Base-by-base conservation (phyloP, 1,140 invertebrate species). In the Bombus terrestris region DNA sequence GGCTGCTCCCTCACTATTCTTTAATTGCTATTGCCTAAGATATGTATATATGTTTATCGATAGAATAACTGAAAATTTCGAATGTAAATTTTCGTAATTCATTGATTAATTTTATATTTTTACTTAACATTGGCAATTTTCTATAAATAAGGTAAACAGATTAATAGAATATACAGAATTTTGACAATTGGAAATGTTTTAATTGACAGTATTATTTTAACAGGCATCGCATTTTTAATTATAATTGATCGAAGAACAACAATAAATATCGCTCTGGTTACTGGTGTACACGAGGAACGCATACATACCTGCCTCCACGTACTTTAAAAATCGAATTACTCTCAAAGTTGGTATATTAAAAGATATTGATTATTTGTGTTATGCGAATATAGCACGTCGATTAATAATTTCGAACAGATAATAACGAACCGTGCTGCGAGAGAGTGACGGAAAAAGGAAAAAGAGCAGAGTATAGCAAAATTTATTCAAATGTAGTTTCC, bases 401-500 rank as follows among this genome's bases (percentile, higher is more conserved):
- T 43, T 62, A 43, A 43, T 81, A 73, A 81, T 81, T 81, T 62
- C 15, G 12, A 53, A n/a, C 41, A 39, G 53, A 35, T n/a, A 2
- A 8, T n/a, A n/a, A 18, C 22, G n/a, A 37, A 37, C 15, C 28
- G 37, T 1, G 2, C 28, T 3, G 28, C 5, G 68, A 76, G 83
- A 86, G 88, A 90, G 84, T 88, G 81, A 81, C 53, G 77, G 81
- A 83, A 85, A 83, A 77, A 53, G 74, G 77, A 85, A 93, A 92
- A 81, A 77, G 85, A 89, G n/a, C 15, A 37, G 43, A 18, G 53
- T 90, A 89, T 88, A 87, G 88, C 81, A 89, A 91, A 74, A 91
- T 85, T 87, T 88, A 92, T 93, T 90, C 87, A 92, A 92, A 93
- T 90, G 88, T 73, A 81, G 90, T 81, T 84, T 87, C 74, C 73